Conservation (phyloP, 2,113 vertebrate species). For the Dendrocopos noguchii region DNA sequence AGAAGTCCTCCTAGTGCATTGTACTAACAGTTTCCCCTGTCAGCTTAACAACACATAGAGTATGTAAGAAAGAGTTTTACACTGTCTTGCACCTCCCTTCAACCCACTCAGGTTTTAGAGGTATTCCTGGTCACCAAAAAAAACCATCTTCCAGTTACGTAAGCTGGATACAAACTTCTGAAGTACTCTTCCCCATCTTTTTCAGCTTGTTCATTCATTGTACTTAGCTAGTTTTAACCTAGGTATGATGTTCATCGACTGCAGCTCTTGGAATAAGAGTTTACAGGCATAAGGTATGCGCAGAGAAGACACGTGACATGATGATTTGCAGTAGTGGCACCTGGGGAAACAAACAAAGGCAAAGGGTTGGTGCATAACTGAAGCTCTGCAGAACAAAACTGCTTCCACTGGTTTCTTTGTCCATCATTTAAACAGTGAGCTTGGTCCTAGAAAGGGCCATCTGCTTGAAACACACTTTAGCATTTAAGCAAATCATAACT, state of each 20-base stretch:
- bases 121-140: background rate
- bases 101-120: background rate
- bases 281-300: slow-evolving; percentile 98
- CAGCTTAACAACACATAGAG: background rate
- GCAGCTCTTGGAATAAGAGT: slow-evolving; percentile 96
- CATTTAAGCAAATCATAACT: background rate
- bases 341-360: slow-evolving; percentile 72
- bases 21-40: background rate
- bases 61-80: background rate
- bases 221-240: slow-evolving; percentile 94
- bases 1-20: background rate
- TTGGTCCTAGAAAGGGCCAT: background rate
- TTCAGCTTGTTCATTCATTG: slow-evolving; percentile 82
- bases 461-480: background rate
- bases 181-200: background rate
- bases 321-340: slow-evolving; percentile 99
- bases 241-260: slow-evolving; percentile 99
- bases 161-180: background rate
- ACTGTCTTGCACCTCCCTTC: background rate
- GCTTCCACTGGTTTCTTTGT: background rate
- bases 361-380: background rate
- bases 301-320: slow-evolving; percentile 94
- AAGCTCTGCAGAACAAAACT: background rate
- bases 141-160: background rate
- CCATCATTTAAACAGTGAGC: background rate